Evolutionary conservation across 2,113 vertebrate genomes (phyloP), one percentile per base, ranked within the genome.

Genomic region (Spea bombifrons): DNA sequence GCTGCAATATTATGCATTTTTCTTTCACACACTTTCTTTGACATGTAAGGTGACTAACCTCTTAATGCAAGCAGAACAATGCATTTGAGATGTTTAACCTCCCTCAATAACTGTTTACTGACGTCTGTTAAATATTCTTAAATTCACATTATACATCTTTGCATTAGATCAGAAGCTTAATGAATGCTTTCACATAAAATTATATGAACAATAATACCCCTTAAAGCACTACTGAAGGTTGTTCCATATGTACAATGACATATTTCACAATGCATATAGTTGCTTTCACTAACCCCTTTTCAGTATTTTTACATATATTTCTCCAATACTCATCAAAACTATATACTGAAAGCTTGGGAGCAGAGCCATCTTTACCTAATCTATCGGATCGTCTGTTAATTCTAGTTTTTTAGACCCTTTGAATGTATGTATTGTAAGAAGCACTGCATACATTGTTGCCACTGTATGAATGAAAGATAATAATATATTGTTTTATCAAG

Each of bases 1-100:
- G 8, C 66, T 44, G 75, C 59, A 71, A 16, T 7, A 44, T 64
- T 71, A 78, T 52, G 50, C 50, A 46, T 64, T 15, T 13, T 44
- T 13, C 30, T 64, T 70, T 13, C 30, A 30, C 15, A 57, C 17
- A 70, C 15, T 59, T 50, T n/a, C 8, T 49, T 43, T 67, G 64
- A 55, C 75, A 76, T 47, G 4, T n/a, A 55, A 45, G n/a, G 30
- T 67, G 30, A 59, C 65, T 55, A 13, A 55, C 8, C 50, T 45
- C 12, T 7, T 6, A 68, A 46, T 47, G 45, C 43, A 68, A 68
- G 45, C 13, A 7, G 12, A 68, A 68, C 13, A 68, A 30, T 30
- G 30, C 30, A 30, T 30, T 30, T 30, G 30, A 30, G 30, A 30
- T 47, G 48, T 68, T 12, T 47, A 5, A 68, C 13, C 4, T 47